phyloP scores from a whole-genome alignment of 2,888 invertebrate genomes.

The Shargacucullia verbasci region DNA sequence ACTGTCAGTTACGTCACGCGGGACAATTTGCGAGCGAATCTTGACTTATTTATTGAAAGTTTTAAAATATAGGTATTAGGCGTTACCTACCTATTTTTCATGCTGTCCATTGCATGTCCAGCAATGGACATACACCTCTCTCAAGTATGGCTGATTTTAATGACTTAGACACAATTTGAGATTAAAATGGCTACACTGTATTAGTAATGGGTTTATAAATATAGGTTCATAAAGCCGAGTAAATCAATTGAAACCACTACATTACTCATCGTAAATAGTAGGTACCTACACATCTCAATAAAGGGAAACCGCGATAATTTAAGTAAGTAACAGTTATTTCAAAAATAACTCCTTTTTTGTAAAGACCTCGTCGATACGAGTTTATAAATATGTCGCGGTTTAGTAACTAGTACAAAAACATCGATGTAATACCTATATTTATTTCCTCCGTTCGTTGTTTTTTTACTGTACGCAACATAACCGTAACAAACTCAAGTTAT shows the following conservation, averaged over 20 bases:
- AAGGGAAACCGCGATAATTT: conserved; percentile 13
- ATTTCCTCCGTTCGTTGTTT: not conserved
- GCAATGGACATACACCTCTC: too few relatives aligned
- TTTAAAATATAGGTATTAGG: not conserved
- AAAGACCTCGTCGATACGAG: conserved; percentile 11
- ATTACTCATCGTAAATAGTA: conserved; percentile 15
- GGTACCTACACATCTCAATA: not conserved
- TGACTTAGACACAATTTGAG: too few relatives aligned
- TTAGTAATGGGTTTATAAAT: conserved; percentile 17
- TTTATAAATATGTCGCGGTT: conserved; percentile 25
- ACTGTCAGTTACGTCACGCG: conserved; percentile 22
- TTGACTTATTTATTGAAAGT: not conserved
- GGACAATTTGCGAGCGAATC: conserved; percentile 1
- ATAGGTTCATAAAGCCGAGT: conserved; percentile 8
- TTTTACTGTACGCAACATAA: not conserved
- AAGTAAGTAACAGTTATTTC: conserved; percentile 5
- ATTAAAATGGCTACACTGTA: not conserved
- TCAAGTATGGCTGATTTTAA: too few relatives aligned
- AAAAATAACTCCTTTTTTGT: conserved; percentile 14
- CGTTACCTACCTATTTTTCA: too few relatives aligned
- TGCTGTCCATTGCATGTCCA: too few relatives aligned
- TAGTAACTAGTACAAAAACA: conserved; percentile 3
- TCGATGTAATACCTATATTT: too few relatives aligned
- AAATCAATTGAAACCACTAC: conserved; percentile 6
- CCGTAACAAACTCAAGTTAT: too few relatives aligned